Base-by-base conservation (phyloP, 2,113 vertebrate genomes). In the Dendrocopos noguchii region DNA sequence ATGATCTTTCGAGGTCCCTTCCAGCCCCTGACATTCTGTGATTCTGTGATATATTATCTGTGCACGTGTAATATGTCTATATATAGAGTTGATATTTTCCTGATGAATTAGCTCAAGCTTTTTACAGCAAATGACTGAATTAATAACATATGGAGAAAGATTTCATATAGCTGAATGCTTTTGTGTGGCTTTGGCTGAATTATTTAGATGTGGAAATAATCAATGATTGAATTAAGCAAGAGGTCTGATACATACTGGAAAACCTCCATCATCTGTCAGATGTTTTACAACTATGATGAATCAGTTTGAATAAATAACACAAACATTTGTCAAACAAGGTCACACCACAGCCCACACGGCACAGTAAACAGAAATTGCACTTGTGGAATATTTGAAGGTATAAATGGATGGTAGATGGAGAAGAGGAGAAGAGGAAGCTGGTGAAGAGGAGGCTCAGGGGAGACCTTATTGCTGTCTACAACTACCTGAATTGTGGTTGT, bases 211-310 rank as follows among this genome's bases (percentile, higher is more conserved):
- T 90, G 73, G 86, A 94, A 95, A 88, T 93, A 93, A 91, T 91
- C 84, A 95, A 92, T 0, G 5, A 74, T 81, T 81, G 78, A 91
- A 91, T 95, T 88, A 91, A 90, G 57, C 0, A 1, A 65, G 88
- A 65, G 57, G 66, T 86, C 67, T 91, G 88, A 91, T 86, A 27
- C 29, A 39, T 68, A 50, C 66, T 95, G 95, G 94, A 93, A 95
- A 94, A 63, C 33, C 88, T 95, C 94, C 88, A 61, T 86, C 1
- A 0, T 53, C 66, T 90, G 86, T 94, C 95, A 95, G 80, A 90
- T 93, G 86, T 88, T 95, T 95, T 93, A 96, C 73, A 88, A 18
- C 86, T 88, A 65, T 94, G 94, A 95, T 88, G 75, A 94, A 95
- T 87, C 88, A 86, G 80, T 94, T 93, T 91, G 92, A 83, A 90